Evolutionary conservation across 1,140 invertebrate species (phyloP).

Genomic region (Drosophila mojavensis): DNA sequence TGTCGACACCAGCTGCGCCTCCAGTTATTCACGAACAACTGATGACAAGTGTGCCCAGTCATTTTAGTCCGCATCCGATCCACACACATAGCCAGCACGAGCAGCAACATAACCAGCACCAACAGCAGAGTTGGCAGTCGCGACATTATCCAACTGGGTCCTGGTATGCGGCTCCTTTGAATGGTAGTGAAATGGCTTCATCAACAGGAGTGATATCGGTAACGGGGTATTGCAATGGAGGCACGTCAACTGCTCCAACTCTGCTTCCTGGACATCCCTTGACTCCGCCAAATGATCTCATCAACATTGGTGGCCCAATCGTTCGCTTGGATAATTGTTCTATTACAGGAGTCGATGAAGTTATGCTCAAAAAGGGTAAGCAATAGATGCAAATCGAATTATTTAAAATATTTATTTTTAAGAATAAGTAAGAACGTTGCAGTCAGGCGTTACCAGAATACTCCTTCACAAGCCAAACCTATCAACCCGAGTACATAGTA

Average conservation of each 20-base stretch:
- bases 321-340: conserved; percentile 46
- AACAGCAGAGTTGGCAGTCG: conserved; percentile 60
- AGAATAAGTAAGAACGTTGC: neutral
- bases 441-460: neutral
- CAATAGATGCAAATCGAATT: neutral
- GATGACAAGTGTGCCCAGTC: conserved; percentile 39
- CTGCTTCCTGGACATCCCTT: conserved; percentile 48
- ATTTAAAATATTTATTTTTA: neutral
- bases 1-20: neutral
- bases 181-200: conserved; percentile 36
- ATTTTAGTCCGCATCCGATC: conserved; percentile 43
- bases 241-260: conserved; percentile 2
- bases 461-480: too few species aligned
- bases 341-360: conserved; percentile 51
- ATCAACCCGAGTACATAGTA: too few species aligned
- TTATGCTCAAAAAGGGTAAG: conserved; percentile 75
- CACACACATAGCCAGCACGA: conserved; percentile 25
- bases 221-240: conserved; percentile 22
- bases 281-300: conserved; percentile 54
- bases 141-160: conserved; percentile 67
- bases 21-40: conserved; percentile 28
- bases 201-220: conserved; percentile 30
- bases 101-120: conserved; percentile 15
- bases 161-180: conserved; percentile 73
- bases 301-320: conserved; percentile 24